Conservation (phyloP, 2,888 invertebrate species). For the Tachystola acroxantha region DNA sequence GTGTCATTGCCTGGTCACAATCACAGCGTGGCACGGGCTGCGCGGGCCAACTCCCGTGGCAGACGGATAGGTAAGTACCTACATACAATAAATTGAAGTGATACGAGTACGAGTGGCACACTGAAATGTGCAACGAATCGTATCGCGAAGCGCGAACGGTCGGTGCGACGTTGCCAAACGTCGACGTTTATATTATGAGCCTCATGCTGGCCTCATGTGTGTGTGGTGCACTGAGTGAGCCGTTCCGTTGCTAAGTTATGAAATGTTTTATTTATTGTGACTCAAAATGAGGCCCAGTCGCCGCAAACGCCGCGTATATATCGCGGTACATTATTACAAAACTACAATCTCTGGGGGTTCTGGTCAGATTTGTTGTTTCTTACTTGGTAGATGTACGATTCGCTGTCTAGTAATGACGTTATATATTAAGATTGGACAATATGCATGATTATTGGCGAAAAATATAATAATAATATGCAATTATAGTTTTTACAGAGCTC, state of each 20-base stretch:
- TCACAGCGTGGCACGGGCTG: conserved; percentile 34
- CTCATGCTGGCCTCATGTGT: conserved; percentile 31
- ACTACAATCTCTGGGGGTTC: too few species aligned
- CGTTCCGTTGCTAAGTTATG: conserved; percentile 37
- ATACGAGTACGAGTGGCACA: conserved; percentile 34
- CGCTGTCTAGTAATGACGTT: too few species aligned
- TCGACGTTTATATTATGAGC: conserved; percentile 30
- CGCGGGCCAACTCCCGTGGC: conserved; percentile 34
- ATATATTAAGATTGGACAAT: too few species aligned
- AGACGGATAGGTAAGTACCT: conserved; percentile 51
- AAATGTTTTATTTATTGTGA: conserved; percentile 28
- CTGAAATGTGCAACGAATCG: conserved; percentile 44
- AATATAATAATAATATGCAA: neutral
- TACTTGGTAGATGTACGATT: too few species aligned
- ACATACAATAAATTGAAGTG: conserved; percentile 36
- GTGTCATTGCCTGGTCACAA: conserved; percentile 56
- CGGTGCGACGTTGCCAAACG: conserved; percentile 61
- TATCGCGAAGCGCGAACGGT: conserved; percentile 25
- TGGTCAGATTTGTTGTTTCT: too few species aligned
- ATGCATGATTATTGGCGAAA: too few species aligned
- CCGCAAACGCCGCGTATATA: too few species aligned
- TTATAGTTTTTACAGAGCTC: neutral
- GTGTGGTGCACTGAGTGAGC: conserved; percentile 17
- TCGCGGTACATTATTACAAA: too few species aligned
- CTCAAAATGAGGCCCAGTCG: conserved; percentile 2